Percentiles rank a stretch among this genome's conserved stretches.
phyloP scores from a whole-genome alignment of 2,113 vertebrate genomes.

The Marmota monax region DNA sequence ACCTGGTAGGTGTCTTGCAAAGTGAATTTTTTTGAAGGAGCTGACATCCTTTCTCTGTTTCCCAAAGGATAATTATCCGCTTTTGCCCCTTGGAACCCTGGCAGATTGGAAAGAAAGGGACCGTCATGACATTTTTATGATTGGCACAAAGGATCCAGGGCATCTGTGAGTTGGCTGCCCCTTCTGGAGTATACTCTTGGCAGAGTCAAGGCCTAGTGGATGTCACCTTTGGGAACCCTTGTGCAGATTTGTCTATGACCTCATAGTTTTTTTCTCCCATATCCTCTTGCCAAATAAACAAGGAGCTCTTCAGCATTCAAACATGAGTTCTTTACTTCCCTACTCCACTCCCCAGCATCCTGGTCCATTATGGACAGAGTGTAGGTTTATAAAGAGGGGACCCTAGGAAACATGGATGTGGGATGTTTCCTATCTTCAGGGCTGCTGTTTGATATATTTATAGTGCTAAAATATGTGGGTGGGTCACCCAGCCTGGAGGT shows the following conservation, averaged over 20 bases:
- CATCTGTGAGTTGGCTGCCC: neutral
- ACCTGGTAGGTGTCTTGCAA: neutral
- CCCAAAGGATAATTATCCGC: constrained; percentile 90
- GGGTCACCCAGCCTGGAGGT: neutral
- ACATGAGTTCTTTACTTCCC: neutral
- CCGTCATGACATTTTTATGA: constrained; percentile 94
- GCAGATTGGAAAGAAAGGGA: constrained; percentile 95
- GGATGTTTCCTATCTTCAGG: neutral
- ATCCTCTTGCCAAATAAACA: constrained; percentile 66
- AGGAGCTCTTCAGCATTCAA: neutral
- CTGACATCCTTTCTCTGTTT: constrained; percentile 52
- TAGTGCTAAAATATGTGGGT: neutral
- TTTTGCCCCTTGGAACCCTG: constrained; percentile 92
- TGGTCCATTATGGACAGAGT: neutral
- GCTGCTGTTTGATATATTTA: neutral
- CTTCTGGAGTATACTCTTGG: neutral
- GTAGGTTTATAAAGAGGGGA: neutral
- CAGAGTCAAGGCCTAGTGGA: neutral
- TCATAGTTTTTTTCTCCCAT: neutral
- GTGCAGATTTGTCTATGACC: neutral
- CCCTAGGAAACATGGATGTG: neutral
- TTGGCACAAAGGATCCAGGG: neutral
- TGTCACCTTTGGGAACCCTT: neutral
- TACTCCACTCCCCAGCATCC: neutral
- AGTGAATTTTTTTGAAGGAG: neutral